phyloP scores from a whole-genome alignment of 2,888 invertebrate genomes.

The Itoplectis maculator region DNA sequence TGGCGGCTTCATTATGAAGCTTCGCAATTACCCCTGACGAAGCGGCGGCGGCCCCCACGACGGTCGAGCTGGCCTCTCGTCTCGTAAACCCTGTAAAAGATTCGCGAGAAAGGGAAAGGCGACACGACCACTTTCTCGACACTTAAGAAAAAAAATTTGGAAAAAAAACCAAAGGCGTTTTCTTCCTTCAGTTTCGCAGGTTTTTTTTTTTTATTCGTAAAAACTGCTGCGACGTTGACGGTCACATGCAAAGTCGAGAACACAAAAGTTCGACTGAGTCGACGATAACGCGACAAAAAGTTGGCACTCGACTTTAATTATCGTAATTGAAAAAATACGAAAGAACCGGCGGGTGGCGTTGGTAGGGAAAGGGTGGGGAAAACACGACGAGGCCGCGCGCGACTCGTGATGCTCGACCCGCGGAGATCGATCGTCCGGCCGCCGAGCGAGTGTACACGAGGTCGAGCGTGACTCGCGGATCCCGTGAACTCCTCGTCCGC shows the following conservation, averaged over 20 bases:
- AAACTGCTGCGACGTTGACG: too few species aligned
- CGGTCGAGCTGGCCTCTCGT: not conserved
- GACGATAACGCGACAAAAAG: not conserved
- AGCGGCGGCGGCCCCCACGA: constrained; percentile 45
- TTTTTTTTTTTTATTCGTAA: not conserved
- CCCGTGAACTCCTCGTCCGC: constrained; percentile 73
- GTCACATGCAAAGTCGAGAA: too few species aligned
- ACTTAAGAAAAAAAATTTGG: constrained; percentile 15
- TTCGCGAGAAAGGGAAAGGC: constrained; percentile 36
- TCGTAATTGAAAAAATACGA: constrained; percentile 50
- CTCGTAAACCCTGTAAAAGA: constrained; percentile 41
- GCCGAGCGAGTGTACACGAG: constrained; percentile 70
- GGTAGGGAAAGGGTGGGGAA: too few species aligned
- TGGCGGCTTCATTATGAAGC: constrained; percentile 78
- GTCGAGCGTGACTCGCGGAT: constrained; percentile 82
- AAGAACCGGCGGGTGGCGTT: constrained; percentile 20
- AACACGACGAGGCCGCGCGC: constrained; percentile 24
- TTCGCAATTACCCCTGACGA: constrained; percentile 73
- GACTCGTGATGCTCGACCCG: constrained; percentile 32
- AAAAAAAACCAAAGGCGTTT: constrained; percentile 3
- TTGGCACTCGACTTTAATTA: constrained; percentile 40
- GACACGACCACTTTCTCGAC: constrained; percentile 22
- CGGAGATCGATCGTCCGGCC: constrained; percentile 80
- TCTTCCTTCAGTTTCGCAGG: not conserved
- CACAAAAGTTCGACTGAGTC: not conserved